Conservation (phyloP, 2,113 vertebrate species). For the Python bivittatus region DNA sequence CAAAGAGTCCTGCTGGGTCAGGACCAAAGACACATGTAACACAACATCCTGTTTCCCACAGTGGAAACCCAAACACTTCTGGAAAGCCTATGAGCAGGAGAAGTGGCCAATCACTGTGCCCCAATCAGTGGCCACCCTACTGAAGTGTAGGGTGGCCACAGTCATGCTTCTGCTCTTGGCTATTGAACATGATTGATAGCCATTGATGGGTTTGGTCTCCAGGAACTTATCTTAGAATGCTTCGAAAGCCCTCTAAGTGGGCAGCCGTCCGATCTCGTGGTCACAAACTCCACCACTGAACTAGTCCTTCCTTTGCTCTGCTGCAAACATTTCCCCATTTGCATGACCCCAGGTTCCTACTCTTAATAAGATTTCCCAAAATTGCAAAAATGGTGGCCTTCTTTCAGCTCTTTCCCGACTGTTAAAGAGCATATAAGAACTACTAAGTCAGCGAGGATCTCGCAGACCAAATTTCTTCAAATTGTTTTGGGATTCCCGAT, state of each 20-base stretch:
- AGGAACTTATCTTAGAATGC: neutral
- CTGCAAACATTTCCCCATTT: neutral
- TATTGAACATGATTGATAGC: neutral
- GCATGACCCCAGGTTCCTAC: neutral
- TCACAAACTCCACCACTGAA: neutral
- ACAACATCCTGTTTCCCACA: neutral
- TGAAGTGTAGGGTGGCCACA: neutral
- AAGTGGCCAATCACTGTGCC: neutral
- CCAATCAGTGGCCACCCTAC: neutral
- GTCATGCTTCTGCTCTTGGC: neutral
- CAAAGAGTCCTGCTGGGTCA: neutral
- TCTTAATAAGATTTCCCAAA: neutral
- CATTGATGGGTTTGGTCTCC: neutral
- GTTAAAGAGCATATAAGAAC: neutral
- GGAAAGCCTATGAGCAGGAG: neutral
- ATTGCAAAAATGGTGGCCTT: neutral
- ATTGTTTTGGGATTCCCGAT: neutral
- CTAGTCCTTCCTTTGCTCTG: neutral
- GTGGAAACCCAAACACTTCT: neutral
- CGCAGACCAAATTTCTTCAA: neutral
- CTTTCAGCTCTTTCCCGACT: neutral
- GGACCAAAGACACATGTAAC: neutral
- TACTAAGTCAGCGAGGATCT: neutral
- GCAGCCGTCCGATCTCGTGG: neutral
- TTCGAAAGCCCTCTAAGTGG: neutral